Evolutionary conservation across 2,797 vertebrate species (phyloP).

Genomic region (Gymnodraco acuticeps): DNA sequence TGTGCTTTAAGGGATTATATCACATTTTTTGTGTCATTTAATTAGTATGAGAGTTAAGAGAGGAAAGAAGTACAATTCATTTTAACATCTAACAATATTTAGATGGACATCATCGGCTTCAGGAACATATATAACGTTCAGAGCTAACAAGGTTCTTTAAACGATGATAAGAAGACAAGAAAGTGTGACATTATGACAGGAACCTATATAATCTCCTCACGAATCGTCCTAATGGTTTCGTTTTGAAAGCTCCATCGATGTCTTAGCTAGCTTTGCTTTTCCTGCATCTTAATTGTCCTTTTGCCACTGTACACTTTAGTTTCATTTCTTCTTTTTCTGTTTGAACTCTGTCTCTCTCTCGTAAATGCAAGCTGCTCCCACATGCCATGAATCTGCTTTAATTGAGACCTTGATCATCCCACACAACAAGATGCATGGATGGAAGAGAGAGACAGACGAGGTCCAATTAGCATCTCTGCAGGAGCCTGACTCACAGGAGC

Average conservation of each 20-base stretch:
- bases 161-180: not conserved
- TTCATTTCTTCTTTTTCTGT: constrained; percentile 26
- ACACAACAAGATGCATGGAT: constrained; percentile 44
- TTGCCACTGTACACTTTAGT: not conserved
- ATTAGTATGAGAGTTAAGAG: not conserved
- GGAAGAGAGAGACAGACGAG: constrained; percentile 41
- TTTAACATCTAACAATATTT: not conserved
- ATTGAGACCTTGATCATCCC: constrained; percentile 72
- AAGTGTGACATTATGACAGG: not conserved
- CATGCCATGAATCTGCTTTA: constrained; percentile 35
- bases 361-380: constrained; percentile 39
- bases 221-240: constrained; percentile 13
- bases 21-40: not conserved
- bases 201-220: not conserved
- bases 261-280: not conserved
- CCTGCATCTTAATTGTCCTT: not conserved
- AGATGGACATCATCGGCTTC: not conserved
- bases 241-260: not conserved
- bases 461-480: constrained; percentile 69
- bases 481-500: constrained; percentile 37
- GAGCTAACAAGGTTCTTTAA: not conserved
- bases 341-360: constrained; percentile 33
- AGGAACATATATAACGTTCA: not conserved
- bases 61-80: not conserved
- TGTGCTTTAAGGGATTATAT: not conserved